Conservation (phyloP, 2,113 vertebrate species). For the Oncorhynchus tshawytscha region DNA sequence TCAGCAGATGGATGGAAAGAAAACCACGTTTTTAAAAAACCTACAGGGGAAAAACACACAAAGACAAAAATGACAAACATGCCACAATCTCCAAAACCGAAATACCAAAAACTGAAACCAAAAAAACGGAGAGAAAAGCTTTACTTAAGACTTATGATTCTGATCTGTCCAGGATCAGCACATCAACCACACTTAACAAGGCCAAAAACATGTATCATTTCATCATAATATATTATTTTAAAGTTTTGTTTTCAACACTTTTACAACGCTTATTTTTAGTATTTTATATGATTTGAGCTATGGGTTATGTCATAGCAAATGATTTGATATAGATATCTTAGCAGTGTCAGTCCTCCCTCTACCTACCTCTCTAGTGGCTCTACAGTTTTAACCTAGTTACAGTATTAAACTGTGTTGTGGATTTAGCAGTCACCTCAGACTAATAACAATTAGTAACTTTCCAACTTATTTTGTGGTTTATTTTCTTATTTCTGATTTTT, state of each 20-base stretch:
- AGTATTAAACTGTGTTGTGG: background rate
- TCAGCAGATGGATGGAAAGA: constrained; percentile 43
- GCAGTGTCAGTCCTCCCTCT: constrained; percentile 30
- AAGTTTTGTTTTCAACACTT: constrained; percentile 17
- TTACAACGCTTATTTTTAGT: constrained; percentile 39
- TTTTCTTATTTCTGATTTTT: background rate
- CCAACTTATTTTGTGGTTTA: background rate
- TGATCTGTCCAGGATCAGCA: constrained; percentile 67
- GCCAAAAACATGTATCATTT: constrained; percentile 51
- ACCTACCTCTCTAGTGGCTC: constrained; percentile 55
- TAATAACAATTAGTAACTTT: background rate
- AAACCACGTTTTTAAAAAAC: constrained; percentile 49
- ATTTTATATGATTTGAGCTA: constrained; percentile 37
- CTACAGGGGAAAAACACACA: constrained; percentile 56
- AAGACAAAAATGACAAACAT: constrained; percentile 64
- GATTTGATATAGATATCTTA: constrained; percentile 8
- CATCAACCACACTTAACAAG: constrained; percentile 45
- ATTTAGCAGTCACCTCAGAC: background rate
- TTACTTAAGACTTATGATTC: constrained; percentile 72
- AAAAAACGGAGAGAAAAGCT: constrained; percentile 82
- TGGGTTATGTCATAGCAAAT: constrained; percentile 10
- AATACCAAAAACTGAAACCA: constrained; percentile 80
- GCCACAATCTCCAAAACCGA: constrained; percentile 71
- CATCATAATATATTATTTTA: constrained; percentile 17
- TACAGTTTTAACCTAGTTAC: background rate